Evolutionary conservation across 1,140 invertebrate species (phyloP).

Genomic region (Pantala flavescens): DNA sequence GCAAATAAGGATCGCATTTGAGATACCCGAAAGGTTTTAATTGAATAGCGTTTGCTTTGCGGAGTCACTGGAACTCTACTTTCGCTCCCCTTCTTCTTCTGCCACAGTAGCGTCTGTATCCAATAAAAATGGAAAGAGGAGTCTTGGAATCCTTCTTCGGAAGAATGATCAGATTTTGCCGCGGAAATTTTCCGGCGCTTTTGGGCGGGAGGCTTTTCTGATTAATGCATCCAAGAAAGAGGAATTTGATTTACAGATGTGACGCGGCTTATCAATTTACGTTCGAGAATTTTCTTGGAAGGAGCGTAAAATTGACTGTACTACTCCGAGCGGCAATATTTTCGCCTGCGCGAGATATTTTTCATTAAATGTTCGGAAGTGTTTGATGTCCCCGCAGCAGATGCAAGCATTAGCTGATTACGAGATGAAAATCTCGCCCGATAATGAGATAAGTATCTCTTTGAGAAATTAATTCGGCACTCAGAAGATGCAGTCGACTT

Average conservation of each 20-base stretch:
- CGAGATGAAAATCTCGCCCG: too few relatives aligned
- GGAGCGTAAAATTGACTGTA: too few relatives aligned
- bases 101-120: not conserved
- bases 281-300: not conserved
- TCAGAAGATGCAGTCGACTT: too few relatives aligned
- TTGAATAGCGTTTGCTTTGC: slow-evolving; percentile 9
- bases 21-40: slow-evolving; percentile 3
- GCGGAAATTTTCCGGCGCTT: not conserved
- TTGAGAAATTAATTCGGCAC: too few relatives aligned
- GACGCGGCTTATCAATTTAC: not conserved
- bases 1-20: not conserved
- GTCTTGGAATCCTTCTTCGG: not conserved
- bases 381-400: too few relatives aligned
- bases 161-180: slow-evolving; percentile 6
- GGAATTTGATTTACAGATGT: not conserved
- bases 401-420: too few relatives aligned
- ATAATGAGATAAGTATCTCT: too few relatives aligned
- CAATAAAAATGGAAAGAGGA: not conserved
- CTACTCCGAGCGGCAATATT: too few relatives aligned
- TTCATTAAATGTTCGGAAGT: too few relatives aligned
- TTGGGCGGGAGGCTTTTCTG: not conserved
- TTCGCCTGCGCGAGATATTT: too few relatives aligned
- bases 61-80: not conserved
- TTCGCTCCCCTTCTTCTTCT: not conserved
- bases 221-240: not conserved